These are phyloP conservation scores for Strix uralensis DNA, from an alignment of 2,113 vertebrate genomes.

Conservation along the genomic window DNA sequence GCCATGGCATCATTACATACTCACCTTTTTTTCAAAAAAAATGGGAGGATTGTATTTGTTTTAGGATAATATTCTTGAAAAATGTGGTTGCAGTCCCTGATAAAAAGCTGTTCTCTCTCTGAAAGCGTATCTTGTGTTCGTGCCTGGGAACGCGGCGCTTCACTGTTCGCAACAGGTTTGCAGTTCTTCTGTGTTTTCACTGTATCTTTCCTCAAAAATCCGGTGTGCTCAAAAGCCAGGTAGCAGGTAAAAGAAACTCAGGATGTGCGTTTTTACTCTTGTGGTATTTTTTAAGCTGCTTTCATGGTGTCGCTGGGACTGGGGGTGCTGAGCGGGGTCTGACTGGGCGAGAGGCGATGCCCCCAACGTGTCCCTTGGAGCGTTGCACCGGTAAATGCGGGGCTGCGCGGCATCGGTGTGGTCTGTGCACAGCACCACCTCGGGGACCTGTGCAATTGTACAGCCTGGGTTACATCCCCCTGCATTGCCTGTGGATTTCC, in stretches of 20 bases:
- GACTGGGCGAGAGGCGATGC: no score
- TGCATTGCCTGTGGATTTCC: background rate
- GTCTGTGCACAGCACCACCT: no score
- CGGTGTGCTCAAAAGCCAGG: background rate
- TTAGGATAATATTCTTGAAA: background rate
- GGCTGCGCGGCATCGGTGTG: background rate
- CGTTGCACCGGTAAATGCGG: background rate
- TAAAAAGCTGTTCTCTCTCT: background rate
- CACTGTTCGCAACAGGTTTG: background rate
- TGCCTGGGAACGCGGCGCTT: background rate
- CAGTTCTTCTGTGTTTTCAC: background rate
- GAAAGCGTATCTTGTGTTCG: rapidly evolving
- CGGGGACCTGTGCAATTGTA: background rate
- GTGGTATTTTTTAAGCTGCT: background rate
- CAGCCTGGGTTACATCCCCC: background rate
- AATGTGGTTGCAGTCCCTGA: background rate
- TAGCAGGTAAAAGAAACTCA: background rate
- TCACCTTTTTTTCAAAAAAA: background rate
- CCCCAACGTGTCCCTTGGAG: background rate
- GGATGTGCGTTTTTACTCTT: background rate
- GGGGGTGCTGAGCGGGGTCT: no score
- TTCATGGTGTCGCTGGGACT: background rate
- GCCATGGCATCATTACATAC: background rate
- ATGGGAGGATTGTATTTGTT: background rate
- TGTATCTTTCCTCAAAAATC: background rate